Base-by-base conservation (phyloP, 2,113 vertebrate species). In the Eleginops maclovinus region DNA sequence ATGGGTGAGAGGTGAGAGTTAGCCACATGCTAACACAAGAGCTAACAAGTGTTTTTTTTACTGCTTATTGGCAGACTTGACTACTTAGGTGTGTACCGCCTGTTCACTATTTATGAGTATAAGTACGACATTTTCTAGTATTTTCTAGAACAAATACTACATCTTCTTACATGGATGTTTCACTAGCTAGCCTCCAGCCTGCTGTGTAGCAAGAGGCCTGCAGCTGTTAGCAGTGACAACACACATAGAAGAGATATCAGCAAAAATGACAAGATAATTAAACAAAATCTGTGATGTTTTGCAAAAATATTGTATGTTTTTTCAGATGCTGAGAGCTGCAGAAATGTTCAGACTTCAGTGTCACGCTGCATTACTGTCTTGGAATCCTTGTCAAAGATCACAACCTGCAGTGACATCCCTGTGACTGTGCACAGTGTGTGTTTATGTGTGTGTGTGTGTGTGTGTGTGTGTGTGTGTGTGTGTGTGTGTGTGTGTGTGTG, bases 341-440 rank as follows among this genome's bases (percentile, higher is more conserved):
- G n/a, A 6, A 19, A 1, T 59, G 22, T 53, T 47, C 24, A 24
- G 26, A 62, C 24, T 15, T 0, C 1, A 28, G 16, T 19, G 36
- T 72, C 58, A 0, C 24, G 50, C 21, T 46, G 44, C 14, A 46
- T 54, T 26, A 66, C 61, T 44, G 59, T 21, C 1, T 0, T 3
- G 21, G 24, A 76, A 47, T 62, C 68, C 46, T 47, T 36, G 6
- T 10, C 26, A 40, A 69, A 69, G 9, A 53, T 9, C 26, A 53
- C 31, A 73, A 44, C 41, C 51, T 12, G 24, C 4, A 5, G 12
- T 26, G 28, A 63, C 24, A 46, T 44, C 31, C 14, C 40, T 55
- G 47, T 21, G 16, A 24, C n/a, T 21, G 21, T 58, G 12, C 61
- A 24, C 59, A 58, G 64, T 70, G 41, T 16, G 16, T 10, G 11